These are phyloP conservation scores for Phrynocephalus versicolor DNA, from an alignment of 2,113 vertebrate species.

Conservation along the genomic window DNA sequence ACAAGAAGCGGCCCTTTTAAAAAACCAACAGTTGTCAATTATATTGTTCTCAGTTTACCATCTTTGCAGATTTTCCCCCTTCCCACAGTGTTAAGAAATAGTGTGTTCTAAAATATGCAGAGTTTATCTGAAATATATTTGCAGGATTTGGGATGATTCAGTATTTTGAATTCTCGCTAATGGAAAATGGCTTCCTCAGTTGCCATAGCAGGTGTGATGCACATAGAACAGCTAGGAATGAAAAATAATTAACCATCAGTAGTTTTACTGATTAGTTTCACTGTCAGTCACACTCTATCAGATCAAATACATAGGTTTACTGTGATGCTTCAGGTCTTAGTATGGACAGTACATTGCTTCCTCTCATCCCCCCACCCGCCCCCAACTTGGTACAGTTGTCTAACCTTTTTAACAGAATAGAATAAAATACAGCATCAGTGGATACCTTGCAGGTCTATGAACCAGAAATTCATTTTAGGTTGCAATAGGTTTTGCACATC, in stretches of 20 bases:
- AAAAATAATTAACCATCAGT: slow-evolving; percentile 1
- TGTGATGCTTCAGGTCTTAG: not conserved
- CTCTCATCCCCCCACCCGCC: not conserved
- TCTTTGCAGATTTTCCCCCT: slow-evolving; percentile 41
- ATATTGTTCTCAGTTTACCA: slow-evolving; percentile 40
- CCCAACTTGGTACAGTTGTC: not conserved
- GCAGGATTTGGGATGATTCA: slow-evolving; percentile 66
- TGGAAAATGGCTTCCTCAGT: slow-evolving; percentile 54
- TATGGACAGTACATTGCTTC: not conserved
- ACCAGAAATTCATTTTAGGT: not conserved
- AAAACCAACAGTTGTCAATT: slow-evolving; percentile 17
- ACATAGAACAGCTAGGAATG: slow-evolving; percentile 7
- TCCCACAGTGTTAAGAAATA: slow-evolving; percentile 67
- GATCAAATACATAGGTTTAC: not conserved
- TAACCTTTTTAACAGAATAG: not conserved
- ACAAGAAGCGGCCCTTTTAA: not conserved
- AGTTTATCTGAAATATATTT: slow-evolving; percentile 67
- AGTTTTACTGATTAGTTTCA: slow-evolving; percentile 15
- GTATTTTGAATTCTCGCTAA: slow-evolving; percentile 55
- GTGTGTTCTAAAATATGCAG: slow-evolving; percentile 49
- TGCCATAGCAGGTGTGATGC: slow-evolving; percentile 33
- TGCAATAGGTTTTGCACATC: not conserved
- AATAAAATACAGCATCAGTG: not conserved
- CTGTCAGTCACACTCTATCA: not conserved
- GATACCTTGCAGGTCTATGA: not conserved